A percentile compares a stretch with the other conserved stretches of the same genome.
phyloP scores from a whole-genome alignment of 2,888 invertebrate genomes.

The Torymus texanus region DNA sequence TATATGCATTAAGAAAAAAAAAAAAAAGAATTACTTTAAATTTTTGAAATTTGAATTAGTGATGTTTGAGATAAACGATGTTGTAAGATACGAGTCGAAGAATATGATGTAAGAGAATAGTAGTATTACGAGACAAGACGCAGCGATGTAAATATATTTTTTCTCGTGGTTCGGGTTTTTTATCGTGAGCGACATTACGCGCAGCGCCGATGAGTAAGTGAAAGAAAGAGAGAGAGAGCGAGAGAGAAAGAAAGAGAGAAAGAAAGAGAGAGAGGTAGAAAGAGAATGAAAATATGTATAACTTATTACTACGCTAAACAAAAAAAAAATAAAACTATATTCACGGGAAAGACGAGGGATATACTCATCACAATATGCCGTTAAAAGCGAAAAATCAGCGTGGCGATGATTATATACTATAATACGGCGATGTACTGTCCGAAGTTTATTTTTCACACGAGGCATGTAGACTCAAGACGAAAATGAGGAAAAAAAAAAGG shows the following conservation, averaged over 20 bases:
- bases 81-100: conserved; percentile 22
- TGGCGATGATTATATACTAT: neutral
- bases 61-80: neutral
- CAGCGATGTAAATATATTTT: conserved; percentile 46
- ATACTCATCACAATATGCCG: too few relatives aligned
- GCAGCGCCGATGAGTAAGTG: neutral
- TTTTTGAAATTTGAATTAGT: too few relatives aligned
- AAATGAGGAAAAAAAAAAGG: too few relatives aligned
- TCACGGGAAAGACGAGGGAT: too few relatives aligned
- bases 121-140: conserved; percentile 5
- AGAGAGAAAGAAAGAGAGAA: neutral
- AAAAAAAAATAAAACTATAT: neutral
- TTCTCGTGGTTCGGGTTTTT: conserved; percentile 42
- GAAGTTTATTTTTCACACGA: conserved; percentile 65
- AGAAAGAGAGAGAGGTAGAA: neutral
- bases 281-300: neutral
- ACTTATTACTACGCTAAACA: conserved; percentile 12
- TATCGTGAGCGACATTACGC: conserved; percentile 14
- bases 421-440: conserved; percentile 23
- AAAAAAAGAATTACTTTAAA: too few relatives aligned
- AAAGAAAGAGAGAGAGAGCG: neutral
- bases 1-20: too few relatives aligned
- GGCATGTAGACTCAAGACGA: conserved; percentile 30
- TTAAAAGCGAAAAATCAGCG: too few relatives aligned
- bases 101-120: conserved; percentile 6